Evolutionary conservation across 2,888 invertebrate species (phyloP).

Genomic region (Macrophya alboannulata): DNA sequence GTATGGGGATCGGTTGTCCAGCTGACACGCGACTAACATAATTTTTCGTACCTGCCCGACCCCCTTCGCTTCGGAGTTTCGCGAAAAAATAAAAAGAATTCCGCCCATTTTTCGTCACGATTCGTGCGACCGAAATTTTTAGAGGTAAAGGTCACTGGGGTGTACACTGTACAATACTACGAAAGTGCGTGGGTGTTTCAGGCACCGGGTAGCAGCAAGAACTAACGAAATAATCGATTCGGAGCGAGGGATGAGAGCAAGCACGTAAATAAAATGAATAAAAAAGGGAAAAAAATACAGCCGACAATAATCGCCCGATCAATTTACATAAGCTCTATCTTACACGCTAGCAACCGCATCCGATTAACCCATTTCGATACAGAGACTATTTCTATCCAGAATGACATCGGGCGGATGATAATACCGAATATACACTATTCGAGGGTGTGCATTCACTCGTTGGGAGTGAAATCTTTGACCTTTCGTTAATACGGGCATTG

Average conservation of each 20-base stretch:
- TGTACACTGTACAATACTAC: too few species aligned
- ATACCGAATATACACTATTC: background rate
- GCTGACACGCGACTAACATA: slow-evolving; percentile 33
- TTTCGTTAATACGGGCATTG: background rate
- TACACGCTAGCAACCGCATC: slow-evolving; percentile 50
- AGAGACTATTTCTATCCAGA: slow-evolving; percentile 16
- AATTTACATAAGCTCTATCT: slow-evolving; percentile 54
- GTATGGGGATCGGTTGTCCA: slow-evolving; percentile 40
- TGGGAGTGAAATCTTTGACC: background rate
- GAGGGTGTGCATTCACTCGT: background rate
- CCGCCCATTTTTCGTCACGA: background rate
- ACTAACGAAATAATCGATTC: slow-evolving; percentile 37
- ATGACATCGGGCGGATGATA: background rate
- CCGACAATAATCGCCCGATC: slow-evolving; percentile 52
- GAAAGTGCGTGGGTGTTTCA: slow-evolving; percentile 3
- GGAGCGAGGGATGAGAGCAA: background rate
- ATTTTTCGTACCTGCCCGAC: slow-evolving; percentile 17
- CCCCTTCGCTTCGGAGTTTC: background rate
- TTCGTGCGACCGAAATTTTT: background rate
- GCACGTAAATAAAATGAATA: slow-evolving; percentile 23
- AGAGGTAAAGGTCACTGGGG: too few species aligned
- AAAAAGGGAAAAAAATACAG: background rate
- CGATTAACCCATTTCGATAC: slow-evolving; percentile 50
- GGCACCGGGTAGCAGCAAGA: slow-evolving; percentile 13
- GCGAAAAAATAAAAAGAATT: background rate